Conservation (phyloP, 1,140 invertebrate genomes). For the Trichogramma pretiosum region DNA sequence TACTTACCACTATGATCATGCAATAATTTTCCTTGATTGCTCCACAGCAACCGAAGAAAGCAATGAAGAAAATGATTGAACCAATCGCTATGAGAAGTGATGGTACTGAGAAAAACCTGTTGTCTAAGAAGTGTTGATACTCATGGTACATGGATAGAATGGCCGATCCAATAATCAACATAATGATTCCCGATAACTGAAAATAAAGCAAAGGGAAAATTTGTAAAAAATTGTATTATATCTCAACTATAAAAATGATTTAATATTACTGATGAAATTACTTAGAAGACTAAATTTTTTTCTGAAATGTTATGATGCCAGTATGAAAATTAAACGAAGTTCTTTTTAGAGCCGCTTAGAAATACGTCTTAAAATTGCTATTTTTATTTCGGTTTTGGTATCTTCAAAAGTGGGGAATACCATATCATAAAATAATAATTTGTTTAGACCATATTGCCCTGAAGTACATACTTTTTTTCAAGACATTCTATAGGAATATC, state of each 20-base stretch:
- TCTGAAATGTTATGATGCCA: too few relatives aligned
- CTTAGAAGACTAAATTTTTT: too few relatives aligned
- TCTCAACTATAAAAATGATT: background rate
- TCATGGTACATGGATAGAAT: conserved; percentile 55
- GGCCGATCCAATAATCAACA: conserved; percentile 57
- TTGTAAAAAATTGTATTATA: background rate
- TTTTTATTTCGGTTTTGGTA: too few relatives aligned
- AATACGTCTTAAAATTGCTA: too few relatives aligned
- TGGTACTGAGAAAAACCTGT: conserved; percentile 54
- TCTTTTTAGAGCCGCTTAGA: too few relatives aligned
- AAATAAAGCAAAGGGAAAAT: conserved; percentile 3
- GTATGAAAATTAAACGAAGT: too few relatives aligned
- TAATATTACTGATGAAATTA: background rate
- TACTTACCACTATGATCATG: conserved; percentile 63
- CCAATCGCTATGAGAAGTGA: conserved; percentile 73
- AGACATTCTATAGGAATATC: too few relatives aligned
- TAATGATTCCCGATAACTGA: conserved; percentile 62
- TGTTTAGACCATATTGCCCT: too few relatives aligned
- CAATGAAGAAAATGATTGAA: conserved; percentile 67
- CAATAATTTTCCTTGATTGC: conserved; percentile 73
- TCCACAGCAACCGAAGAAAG: conserved; percentile 82
- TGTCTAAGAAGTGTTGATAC: conserved; percentile 58
- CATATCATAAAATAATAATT: too few relatives aligned
- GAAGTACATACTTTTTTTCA: too few relatives aligned
- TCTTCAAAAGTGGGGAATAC: too few relatives aligned